Evolutionary conservation across 2,113 vertebrate species (phyloP).

Genomic region (Phyllostomus discolor): DNA sequence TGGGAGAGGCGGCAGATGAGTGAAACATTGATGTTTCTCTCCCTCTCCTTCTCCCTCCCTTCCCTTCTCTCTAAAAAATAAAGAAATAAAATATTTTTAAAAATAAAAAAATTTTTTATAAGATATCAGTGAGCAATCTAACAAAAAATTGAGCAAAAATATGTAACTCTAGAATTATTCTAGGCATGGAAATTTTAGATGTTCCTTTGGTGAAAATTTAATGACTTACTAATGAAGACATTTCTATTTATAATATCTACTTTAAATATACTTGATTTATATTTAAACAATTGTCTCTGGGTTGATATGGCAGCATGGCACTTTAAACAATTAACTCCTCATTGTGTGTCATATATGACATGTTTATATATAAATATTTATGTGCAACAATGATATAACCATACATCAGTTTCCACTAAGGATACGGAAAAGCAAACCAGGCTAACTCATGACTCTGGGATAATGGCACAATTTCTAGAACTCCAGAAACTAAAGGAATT

Average conservation of each 20-base stretch:
- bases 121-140: not conserved
- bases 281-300: too few species aligned
- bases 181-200: not conserved
- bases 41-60: too few species aligned
- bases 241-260: not conserved
- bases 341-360: not conserved
- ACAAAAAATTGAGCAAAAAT: conserved; percentile 33
- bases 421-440: conserved; percentile 13
- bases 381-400: not conserved
- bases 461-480: not conserved
- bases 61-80: too few species aligned
- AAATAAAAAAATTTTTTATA: not conserved
- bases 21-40: too few species aligned
- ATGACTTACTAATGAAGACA: conserved; percentile 27
- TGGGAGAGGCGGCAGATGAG: too few species aligned
- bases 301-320: not conserved
- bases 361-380: not conserved
- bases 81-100: too few species aligned
- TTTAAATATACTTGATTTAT: not conserved
- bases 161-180: conserved; percentile 3
- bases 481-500: not conserved
- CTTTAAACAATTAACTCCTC: not conserved
- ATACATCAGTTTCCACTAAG: not conserved
- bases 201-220: not conserved
- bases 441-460: not conserved